Evolutionary conservation across 2,888 invertebrate species (phyloP), one percentile per base, ranked within the genome.

Genomic region (Zeuzera pyrina): DNA sequence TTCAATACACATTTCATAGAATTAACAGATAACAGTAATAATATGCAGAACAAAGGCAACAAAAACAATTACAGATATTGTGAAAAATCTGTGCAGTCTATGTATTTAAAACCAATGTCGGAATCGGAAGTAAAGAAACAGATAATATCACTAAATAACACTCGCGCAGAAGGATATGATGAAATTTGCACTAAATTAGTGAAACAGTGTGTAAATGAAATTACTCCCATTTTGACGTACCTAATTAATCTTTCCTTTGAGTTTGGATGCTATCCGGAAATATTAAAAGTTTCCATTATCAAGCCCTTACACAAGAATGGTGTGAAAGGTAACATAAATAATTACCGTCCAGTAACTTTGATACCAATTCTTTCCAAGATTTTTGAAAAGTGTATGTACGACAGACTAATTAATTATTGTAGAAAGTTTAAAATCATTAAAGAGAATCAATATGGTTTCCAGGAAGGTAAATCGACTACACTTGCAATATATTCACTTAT

Each of bases 221-320:
- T 36, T 3, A 7, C 8, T 2, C 2, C 8, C 3, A 13, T 33
- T 1, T 19, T 41, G 2, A 16, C 26, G 2, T 24, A 35, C 12
- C 12, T 39, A 5, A 27, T 41, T 3, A 41, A 44, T 10, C 4
- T 40, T 4, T 36, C 35, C 1, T 33, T 43, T 15, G n/a, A 6
- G 1, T 11, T 23, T 0, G 38, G 41, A 3, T 11, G 22, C 0
- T 44, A 34, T 14, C 41, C 42, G 5, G 29, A 34, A 5, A 30
- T 33, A 7, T 28, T 39, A 6, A 45, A 42, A 25, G 6, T 23
- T 2, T 36, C 42, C 0, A 21, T 42, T 2, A 29, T 45, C 1
- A 42, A 36, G 15, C 38, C 42, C 0, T 6, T 45, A 2, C 29
- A 23, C 26, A 45, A 45, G 33, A 39, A 37, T 12, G 38, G 32